Evolutionary conservation across 2,888 invertebrate species (phyloP), one percentile per base, ranked within the genome.

Genomic region (Cheilosia pagana): DNA sequence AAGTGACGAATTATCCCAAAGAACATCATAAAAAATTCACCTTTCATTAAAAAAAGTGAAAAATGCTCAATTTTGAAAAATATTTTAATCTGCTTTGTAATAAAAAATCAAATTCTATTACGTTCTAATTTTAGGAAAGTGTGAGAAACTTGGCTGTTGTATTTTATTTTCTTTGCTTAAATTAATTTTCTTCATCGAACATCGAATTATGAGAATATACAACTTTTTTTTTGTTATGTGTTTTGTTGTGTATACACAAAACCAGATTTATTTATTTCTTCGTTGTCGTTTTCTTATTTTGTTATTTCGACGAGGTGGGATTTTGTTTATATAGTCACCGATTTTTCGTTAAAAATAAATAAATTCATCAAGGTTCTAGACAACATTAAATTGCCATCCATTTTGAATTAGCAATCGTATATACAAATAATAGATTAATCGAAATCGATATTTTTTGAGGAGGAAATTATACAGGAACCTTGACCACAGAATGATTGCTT

Each of bases 61-160:
- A 25, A 41, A 41, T 23, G 41, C 23, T 59, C 35, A 45, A 57
- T 45, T 57, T 12, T 12, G 10, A 31, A 45, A n/a, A 16, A 43
- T 21, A 41, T 28, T 19, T 55, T 41, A 43, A 19, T 55, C 21
- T 35, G 48, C n/a, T 57, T 48, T 25, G 57, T 25, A 25, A 59
- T 62, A 50, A 48, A 62, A 70, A 48, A 35, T 35, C 16, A 7
- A 25, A 25, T 48, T 57, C 48, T 57, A 70, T 48, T 59, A 19
- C 45, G 48, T 59, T 70, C 57, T 59, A 70, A 70, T 35, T 70
- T 59, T 70, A 57, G 43, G 31, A 16, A 48, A 39, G 21, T 5
- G 31, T 12, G n/a, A 31, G n/a, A 7, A 45, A 45, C 14, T 28
- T 6, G 5, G 50, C 7, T 31, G 7, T 35, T 19, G 1, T 16